Evolutionary conservation across 1,140 invertebrate genomes (phyloP).

Genomic region (Oncopeltus fasciatus): DNA sequence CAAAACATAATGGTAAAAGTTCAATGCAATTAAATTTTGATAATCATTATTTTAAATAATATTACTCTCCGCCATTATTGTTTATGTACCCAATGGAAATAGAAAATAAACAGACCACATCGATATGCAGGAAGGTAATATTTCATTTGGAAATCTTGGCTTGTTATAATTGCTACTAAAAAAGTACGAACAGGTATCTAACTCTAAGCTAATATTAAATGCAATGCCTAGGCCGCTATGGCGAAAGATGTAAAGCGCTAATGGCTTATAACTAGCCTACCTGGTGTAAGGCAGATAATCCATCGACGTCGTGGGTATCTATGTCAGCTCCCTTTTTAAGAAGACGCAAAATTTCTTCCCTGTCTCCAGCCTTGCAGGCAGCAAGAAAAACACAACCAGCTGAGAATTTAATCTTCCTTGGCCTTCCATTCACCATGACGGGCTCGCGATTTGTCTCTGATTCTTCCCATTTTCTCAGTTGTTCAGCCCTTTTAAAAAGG

Average conservation of each 20-base stretch:
- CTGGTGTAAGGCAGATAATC: constrained; percentile 94
- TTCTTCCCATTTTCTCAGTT: constrained; percentile 88
- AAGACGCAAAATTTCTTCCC: constrained; percentile 81
- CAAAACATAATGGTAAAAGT: too few relatives aligned
- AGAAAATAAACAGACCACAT: too few relatives aligned
- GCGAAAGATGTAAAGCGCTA: not conserved
- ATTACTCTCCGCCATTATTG: constrained; percentile 10
- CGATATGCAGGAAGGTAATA: too few relatives aligned
- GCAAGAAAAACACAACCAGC: constrained; percentile 91
- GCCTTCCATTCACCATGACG: constrained; percentile 45
- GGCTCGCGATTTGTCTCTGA: constrained; percentile 87
- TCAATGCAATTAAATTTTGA: too few relatives aligned
- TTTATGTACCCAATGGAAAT: constrained; percentile 1
- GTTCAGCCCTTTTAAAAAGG: constrained; percentile 82
- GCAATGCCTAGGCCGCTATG: not conserved
- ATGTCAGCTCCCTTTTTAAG: constrained; percentile 86
- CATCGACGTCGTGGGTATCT: constrained; percentile 93
- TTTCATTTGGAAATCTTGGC: too few relatives aligned
- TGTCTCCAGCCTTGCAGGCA: constrained; percentile 89
- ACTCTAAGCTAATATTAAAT: not conserved
- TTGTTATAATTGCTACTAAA: too few relatives aligned
- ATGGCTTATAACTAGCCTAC: constrained; percentile 36
- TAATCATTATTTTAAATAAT: too few relatives aligned
- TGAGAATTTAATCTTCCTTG: constrained; percentile 80
- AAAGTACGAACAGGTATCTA: not conserved